Conservation (phyloP, 1,140 invertebrate genomes). For the Drosophila obscura region DNA sequence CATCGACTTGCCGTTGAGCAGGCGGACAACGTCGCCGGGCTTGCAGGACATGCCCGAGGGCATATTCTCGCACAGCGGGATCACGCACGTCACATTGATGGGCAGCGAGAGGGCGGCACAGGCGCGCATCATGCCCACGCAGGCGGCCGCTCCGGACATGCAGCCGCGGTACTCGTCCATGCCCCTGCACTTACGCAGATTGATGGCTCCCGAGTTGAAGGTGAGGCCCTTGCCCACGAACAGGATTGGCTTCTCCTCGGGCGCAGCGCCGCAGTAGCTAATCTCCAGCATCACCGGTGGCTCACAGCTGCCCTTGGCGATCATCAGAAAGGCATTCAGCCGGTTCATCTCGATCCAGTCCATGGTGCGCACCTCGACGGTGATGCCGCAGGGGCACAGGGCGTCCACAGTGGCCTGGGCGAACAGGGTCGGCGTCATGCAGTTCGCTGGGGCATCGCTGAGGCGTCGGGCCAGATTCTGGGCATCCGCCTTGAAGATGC, state of each 20-base stretch:
- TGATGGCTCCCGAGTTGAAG: constrained; percentile 94
- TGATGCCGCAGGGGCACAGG: constrained; percentile 85
- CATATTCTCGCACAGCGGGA: constrained; percentile 93
- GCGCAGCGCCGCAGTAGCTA: constrained; percentile 83
- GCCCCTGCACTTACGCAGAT: constrained; percentile 89
- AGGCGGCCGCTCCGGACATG: constrained; percentile 96
- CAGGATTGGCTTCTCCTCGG: constrained; percentile 85
- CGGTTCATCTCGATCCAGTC: constrained; percentile 89
- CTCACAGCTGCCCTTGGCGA: constrained; percentile 90
- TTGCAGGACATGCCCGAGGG: constrained; percentile 92
- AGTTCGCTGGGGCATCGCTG: constrained; percentile 93
- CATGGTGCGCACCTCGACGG: constrained; percentile 88
- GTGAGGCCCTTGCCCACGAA: constrained; percentile 94
- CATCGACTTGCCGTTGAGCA: constrained; percentile 93
- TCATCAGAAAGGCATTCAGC: constrained; percentile 91
- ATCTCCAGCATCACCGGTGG: constrained; percentile 91
- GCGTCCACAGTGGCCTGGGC: constrained; percentile 86
- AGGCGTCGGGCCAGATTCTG: constrained; percentile 93
- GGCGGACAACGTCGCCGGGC: constrained; percentile 93
- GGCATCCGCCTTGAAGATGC: constrained; percentile 89
- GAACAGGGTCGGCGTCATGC: constrained; percentile 93
- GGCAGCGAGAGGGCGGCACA: constrained; percentile 89
- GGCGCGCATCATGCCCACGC: constrained; percentile 89
- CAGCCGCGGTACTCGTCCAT: constrained; percentile 95
- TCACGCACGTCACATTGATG: constrained; percentile 90